Evolutionary conservation across 2,113 vertebrate species (phyloP), one percentile per base, ranked within the genome.

Genomic region (Cryptoleucopteryx plumbea): DNA sequence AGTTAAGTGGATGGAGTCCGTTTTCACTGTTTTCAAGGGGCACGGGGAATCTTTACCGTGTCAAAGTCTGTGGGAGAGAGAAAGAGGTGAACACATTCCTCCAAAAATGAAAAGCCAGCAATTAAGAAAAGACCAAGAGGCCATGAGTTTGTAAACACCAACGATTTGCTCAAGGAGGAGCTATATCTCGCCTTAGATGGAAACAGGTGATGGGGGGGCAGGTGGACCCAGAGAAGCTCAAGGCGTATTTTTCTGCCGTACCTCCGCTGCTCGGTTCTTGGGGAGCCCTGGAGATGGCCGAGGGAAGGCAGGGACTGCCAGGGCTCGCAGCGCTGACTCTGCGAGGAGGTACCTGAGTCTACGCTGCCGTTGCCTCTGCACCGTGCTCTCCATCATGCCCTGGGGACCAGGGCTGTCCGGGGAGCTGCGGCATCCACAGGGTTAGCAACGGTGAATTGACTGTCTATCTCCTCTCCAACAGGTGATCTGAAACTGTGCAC

Each of bases 11-110:
- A 66, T 66, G 73, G 75, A 12, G 6, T 67, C 22, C 1, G 0
- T 88, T 94, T 94, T 62, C 67, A 53, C 61, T 61, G 34, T 66
- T 93, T 77, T 48, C 70, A 80, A 80, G 82, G 50, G 75, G 27
- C 32, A 77, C 5, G 1, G 27, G 19, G 70, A 86, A 82, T 52
- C 65, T 75, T 94, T 59, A 16, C n/a, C 13, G 8, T 36, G 42
- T 70, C 23, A 10, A 70, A 78, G 61, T 31, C 23, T 10, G 1
- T 29, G 65, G 34, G 45, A 82, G 36, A 88, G 72, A 73, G 22
- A 73, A 73, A 70, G 48, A 81, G 7, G 15, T 17, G n/a, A 78
- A 78, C 27, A 7, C 15, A 26, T 52, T 71, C 61, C 27, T 74
- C 34, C 22, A 74, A 18, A 81, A 84, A 52, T 3, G 17, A 83